phyloP scores from a whole-genome alignment of 2,797 vertebrate genomes.

The Schizopygopsis malacanthus region DNA sequence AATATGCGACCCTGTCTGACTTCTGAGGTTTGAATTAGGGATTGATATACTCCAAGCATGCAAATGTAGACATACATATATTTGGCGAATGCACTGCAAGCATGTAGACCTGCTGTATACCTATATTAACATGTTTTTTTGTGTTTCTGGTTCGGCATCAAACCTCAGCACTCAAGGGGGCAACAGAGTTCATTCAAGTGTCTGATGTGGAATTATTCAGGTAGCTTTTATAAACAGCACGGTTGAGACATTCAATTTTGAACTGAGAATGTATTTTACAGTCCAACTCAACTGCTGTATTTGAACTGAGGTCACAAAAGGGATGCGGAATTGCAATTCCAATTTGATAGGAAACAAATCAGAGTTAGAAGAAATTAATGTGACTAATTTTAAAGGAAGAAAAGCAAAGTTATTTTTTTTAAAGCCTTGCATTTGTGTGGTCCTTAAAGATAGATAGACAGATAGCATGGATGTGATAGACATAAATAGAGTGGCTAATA shows the following conservation, averaged over 20 bases:
- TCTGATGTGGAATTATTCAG: not conserved
- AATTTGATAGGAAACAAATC: not conserved
- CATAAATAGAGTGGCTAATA: not conserved
- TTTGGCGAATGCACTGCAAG: too few relatives aligned
- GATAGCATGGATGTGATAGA: not conserved
- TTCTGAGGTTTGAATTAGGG: conserved; percentile 16
- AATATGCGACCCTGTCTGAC: conserved; percentile 16
- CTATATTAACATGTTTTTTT: not conserved
- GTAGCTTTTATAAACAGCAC: not conserved
- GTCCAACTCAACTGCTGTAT: not conserved
- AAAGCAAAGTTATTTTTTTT: not conserved
- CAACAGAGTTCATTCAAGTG: not conserved
- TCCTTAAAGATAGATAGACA: not conserved
- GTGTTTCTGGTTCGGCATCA: not conserved
- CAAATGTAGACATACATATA: not conserved
- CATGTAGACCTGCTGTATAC: not conserved
- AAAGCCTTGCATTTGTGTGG: not conserved
- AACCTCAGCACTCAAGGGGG: too few relatives aligned
- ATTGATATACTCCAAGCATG: not conserved
- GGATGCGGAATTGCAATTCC: not conserved
- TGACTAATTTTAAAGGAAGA: not conserved
- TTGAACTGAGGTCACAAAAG: not conserved
- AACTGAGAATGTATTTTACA: not conserved
- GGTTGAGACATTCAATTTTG: not conserved
- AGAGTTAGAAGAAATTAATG: not conserved